Conservation (phyloP, 2,113 vertebrate species). For the Oncorhynchus nerka region DNA sequence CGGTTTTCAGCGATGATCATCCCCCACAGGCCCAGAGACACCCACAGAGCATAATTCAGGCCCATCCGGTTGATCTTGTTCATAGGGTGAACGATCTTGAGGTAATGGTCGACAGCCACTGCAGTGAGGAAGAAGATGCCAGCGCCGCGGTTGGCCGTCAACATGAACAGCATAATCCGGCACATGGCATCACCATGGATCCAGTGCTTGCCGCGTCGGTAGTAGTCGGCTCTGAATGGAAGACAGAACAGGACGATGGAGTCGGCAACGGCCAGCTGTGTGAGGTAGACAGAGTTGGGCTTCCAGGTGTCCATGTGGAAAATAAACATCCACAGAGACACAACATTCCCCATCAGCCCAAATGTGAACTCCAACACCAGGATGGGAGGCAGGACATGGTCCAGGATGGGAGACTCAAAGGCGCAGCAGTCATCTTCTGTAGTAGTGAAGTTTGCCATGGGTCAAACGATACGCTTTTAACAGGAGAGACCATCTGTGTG, state of each 20-base stretch:
- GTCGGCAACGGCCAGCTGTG: constrained; percentile 76
- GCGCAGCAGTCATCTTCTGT: constrained; percentile 56
- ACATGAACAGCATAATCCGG: constrained; percentile 72
- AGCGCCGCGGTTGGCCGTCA: constrained; percentile 69
- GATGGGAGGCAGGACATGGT: constrained; percentile 67
- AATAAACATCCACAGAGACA: constrained; percentile 75
- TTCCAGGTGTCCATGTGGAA: constrained; percentile 74
- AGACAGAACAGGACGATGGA: constrained; percentile 74
- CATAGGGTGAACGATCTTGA: constrained; percentile 72
- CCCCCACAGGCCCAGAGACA: constrained; percentile 68
- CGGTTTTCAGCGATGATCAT: constrained; percentile 65
- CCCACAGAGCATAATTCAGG: constrained; percentile 59
- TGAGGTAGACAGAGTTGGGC: constrained; percentile 74
- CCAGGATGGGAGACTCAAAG: constrained; percentile 66
- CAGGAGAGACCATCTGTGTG: neutral
- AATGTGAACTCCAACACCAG: constrained; percentile 73
- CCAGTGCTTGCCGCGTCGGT: constrained; percentile 72
- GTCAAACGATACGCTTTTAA: neutral
- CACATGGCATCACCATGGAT: constrained; percentile 68
- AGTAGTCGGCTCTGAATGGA: constrained; percentile 78
- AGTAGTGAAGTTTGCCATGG: constrained; percentile 43
- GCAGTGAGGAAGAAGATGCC: constrained; percentile 78
- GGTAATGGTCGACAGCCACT: constrained; percentile 75
- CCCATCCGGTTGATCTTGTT: constrained; percentile 66
- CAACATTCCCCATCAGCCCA: constrained; percentile 68